Evolutionary conservation across 2,888 invertebrate species (phyloP).

Genomic region (Pseudoips prasinana): DNA sequence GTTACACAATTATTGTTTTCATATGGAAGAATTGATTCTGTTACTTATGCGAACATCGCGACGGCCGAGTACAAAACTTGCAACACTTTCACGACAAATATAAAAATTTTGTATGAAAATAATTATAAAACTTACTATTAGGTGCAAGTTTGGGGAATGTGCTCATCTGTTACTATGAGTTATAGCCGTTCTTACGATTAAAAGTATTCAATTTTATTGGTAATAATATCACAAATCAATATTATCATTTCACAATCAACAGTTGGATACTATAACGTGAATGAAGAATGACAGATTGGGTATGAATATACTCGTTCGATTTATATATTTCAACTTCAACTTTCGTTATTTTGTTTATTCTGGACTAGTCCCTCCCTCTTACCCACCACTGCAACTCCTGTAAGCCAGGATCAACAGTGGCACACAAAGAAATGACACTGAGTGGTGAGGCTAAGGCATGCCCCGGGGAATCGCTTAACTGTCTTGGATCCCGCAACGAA

Average conservation of each 20-base stretch:
- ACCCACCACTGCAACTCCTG: too few relatives aligned
- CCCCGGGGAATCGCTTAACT: too few relatives aligned
- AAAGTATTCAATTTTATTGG: conserved; percentile 60
- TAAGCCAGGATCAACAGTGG: too few relatives aligned
- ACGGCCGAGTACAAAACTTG: conserved; percentile 51
- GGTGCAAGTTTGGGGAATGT: conserved; percentile 65
- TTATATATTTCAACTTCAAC: too few relatives aligned
- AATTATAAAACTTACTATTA: conserved; percentile 62
- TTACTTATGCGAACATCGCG: conserved; percentile 26
- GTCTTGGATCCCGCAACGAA: too few relatives aligned
- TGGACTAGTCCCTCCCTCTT: too few relatives aligned
- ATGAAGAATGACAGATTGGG: neutral
- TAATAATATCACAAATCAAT: conserved; percentile 74
- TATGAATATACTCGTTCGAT: too few relatives aligned
- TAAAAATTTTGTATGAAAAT: conserved; percentile 70
- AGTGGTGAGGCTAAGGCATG: too few relatives aligned
- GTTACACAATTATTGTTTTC: conserved; percentile 50
- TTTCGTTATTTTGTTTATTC: too few relatives aligned
- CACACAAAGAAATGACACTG: too few relatives aligned
- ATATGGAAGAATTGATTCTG: conserved; percentile 59
- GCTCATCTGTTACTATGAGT: conserved; percentile 38
- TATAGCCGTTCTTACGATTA: conserved; percentile 39
- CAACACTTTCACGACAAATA: conserved; percentile 56
- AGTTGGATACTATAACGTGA: conserved; percentile 14
- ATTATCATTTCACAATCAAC: conserved; percentile 44